A percentile compares a stretch with the other conserved stretches of the same genome.
phyloP scores from a whole-genome alignment of 2,888 invertebrate genomes.

The Limnephilus marmoratus region DNA sequence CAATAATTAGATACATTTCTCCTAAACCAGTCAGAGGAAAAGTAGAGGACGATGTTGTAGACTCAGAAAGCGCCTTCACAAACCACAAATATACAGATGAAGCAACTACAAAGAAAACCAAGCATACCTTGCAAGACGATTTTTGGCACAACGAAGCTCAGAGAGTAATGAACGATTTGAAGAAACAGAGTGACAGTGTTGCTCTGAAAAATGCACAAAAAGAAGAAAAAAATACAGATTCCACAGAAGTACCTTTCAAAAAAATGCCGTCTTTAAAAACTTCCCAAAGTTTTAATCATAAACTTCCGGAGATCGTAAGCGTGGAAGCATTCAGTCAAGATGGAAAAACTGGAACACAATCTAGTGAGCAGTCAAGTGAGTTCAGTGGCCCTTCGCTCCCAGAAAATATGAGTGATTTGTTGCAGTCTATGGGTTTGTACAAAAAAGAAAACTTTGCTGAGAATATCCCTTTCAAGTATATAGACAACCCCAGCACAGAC shows the following conservation, averaged over 20 bases:
- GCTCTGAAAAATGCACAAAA: background rate
- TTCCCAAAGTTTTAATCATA: slow-evolving; percentile 24
- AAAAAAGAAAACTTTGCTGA: slow-evolving; percentile 65
- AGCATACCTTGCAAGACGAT: slow-evolving; percentile 30
- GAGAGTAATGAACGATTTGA: slow-evolving; percentile 52
- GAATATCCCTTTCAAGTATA: slow-evolving; percentile 30
- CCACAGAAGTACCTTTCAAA: slow-evolving; percentile 66
- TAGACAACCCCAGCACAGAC: slow-evolving; percentile 16
- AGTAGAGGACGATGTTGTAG: slow-evolving; percentile 36
- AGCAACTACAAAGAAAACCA: slow-evolving; percentile 30
- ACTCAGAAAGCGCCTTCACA: slow-evolving; percentile 61
- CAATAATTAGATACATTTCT: slow-evolving; percentile 78
- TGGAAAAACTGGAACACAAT: background rate
- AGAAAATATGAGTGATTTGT: slow-evolving; percentile 70
- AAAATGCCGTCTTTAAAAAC: slow-evolving; percentile 64
- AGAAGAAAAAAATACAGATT: slow-evolving; percentile 53
- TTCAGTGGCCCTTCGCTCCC: background rate
- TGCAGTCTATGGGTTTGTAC: slow-evolving; percentile 73
- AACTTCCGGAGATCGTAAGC: background rate
- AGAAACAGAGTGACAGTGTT: slow-evolving; percentile 52
- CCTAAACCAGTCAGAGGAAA: slow-evolving; percentile 36
- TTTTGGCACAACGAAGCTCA: slow-evolving; percentile 58
- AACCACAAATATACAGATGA: slow-evolving; percentile 70
- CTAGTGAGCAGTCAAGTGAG: background rate
- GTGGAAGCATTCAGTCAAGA: background rate